These are phyloP conservation scores for Lepus townsendii DNA, from an alignment of 2,797 vertebrate species.

Conservation along the genomic window DNA sequence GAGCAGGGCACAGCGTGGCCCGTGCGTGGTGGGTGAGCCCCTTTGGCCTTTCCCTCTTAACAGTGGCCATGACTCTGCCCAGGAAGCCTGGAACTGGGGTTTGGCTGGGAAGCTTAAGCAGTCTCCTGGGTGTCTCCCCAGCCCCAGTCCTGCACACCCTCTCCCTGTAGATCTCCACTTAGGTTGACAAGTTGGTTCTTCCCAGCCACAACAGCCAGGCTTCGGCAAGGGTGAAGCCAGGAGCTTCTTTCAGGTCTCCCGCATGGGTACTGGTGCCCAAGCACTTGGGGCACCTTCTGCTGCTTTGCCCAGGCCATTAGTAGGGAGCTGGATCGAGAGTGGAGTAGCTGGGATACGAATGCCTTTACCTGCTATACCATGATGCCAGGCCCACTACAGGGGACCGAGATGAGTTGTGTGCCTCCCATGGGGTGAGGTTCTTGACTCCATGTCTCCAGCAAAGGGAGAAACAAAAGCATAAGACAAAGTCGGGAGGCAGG, in stretches of 20 bases:
- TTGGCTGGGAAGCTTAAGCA: not conserved
- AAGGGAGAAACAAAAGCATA: not conserved
- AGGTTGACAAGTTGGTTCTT: not conserved
- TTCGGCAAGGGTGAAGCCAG: too few species aligned
- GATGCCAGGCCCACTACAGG: too few species aligned
- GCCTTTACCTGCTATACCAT: too few species aligned
- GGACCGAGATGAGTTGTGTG: not conserved
- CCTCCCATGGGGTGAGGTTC: not conserved
- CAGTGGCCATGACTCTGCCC: not conserved
- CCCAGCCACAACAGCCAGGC: not conserved
- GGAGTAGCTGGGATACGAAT: too few species aligned
- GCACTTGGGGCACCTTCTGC: too few species aligned
- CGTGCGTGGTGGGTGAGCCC: not conserved
- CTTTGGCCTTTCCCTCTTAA: not conserved
- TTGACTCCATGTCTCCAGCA: conserved; percentile 57
- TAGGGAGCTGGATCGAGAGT: too few species aligned
- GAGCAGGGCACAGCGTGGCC: not conserved
- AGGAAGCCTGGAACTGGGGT: not conserved
- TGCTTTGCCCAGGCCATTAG: too few species aligned
- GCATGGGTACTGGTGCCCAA: too few species aligned
- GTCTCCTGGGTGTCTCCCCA: not conserved
- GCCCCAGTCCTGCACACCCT: not conserved
- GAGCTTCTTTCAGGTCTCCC: too few species aligned
- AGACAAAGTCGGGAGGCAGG: conserved; percentile 4
- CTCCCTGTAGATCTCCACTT: not conserved